A percentile compares a stretch with the other conserved stretches of the same genome.
Conservation (phyloP, 2,113 vertebrate genomes). For the Cardinalis cardinalis region DNA sequence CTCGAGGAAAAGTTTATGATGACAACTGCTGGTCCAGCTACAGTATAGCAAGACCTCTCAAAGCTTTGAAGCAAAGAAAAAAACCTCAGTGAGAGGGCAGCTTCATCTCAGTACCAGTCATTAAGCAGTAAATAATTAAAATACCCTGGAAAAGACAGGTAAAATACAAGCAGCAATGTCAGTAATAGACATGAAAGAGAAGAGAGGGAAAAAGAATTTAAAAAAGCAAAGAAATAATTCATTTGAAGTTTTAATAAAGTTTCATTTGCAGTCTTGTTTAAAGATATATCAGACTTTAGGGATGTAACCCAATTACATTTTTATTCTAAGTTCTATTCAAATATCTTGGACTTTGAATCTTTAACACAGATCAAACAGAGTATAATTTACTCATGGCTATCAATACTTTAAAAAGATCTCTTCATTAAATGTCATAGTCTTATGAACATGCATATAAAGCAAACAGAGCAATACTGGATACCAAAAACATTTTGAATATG, state of each 20-base stretch:
- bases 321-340: conserved; percentile 75
- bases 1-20: conserved; percentile 1
- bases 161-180: conserved; percentile 74
- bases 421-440: conserved; percentile 84
- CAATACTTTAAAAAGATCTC: conserved; percentile 83
- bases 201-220: conserved; percentile 70
- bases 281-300: conserved; percentile 82
- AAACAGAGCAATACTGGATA: conserved; percentile 37
- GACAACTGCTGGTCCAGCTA: not conserved
- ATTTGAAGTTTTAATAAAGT: conserved; percentile 82
- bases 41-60: not conserved
- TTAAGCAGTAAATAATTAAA: conserved; percentile 82
- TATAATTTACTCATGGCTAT: conserved; percentile 87
- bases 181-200: conserved; percentile 79
- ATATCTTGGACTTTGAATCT: conserved; percentile 75
- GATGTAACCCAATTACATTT: conserved; percentile 82
- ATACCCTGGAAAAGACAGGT: conserved; percentile 71
- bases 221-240: conserved; percentile 80
- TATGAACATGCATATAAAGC: conserved; percentile 32
- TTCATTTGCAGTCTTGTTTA: conserved; percentile 79
- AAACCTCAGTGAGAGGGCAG: conserved; percentile 7
- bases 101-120: conserved; percentile 58
- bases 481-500: not conserved
- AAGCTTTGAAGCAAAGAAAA: conserved; percentile 58
- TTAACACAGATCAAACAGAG: conserved; percentile 78